Evolutionary conservation across 2,797 vertebrate genomes (phyloP).

Genomic region (Leucoraja ocellata): DNA sequence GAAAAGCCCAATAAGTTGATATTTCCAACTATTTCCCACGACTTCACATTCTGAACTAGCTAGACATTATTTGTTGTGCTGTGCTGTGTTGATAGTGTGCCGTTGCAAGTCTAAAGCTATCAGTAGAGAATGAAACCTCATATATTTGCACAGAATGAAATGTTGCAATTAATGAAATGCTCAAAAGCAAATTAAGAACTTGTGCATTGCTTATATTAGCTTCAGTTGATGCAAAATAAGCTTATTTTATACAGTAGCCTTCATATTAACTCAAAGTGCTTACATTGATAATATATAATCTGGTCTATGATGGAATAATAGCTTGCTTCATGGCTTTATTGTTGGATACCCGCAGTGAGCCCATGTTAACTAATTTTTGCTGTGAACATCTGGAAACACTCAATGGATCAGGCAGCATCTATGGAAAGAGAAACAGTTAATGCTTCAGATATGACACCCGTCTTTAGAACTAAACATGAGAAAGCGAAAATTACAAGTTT

Average conservation of each 20-base stretch:
- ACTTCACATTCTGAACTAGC: not conserved
- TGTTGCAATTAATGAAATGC: not conserved
- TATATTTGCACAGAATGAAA: not conserved
- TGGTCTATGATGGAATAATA: not conserved
- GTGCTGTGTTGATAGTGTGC: not conserved
- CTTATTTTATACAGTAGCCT: not conserved
- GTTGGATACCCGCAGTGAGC: not conserved
- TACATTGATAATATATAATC: not conserved
- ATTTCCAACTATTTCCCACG: not conserved
- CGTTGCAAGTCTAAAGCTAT: not conserved
- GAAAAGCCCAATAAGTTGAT: not conserved
- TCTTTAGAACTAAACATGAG: too few species aligned
- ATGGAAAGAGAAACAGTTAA: too few species aligned
- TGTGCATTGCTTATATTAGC: not conserved
- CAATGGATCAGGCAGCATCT: not conserved
- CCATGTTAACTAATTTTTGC: not conserved
- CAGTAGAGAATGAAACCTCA: not conserved
- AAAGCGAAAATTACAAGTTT: too few species aligned
- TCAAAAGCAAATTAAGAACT: not conserved
- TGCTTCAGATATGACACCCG: too few species aligned
- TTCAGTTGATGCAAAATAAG: not conserved
- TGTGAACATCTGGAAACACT: not conserved
- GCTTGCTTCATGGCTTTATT: not conserved
- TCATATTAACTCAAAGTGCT: not conserved
- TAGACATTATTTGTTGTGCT: not conserved